Conservation (phyloP, 2,888 invertebrate species). For the Oligia fasciuncula region DNA sequence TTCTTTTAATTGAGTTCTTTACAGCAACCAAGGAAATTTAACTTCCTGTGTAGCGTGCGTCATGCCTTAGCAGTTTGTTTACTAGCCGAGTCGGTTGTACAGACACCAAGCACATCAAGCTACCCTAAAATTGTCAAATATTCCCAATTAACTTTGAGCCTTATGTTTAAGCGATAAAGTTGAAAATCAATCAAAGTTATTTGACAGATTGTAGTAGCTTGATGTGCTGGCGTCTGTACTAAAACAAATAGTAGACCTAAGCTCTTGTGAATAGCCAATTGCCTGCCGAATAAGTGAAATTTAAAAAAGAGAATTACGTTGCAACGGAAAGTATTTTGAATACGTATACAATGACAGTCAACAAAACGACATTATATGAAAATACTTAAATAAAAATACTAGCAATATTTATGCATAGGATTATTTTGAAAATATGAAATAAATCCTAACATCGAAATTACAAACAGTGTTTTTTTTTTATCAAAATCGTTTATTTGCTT, state of each 20-base stretch:
- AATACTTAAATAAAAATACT: background rate
- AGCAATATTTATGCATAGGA: background rate
- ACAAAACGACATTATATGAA: background rate
- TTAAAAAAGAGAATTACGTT: background rate
- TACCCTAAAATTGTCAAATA: too few relatives aligned
- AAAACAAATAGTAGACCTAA: conserved; percentile 29
- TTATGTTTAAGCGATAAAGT: too few relatives aligned
- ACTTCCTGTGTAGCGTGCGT: conserved; percentile 20
- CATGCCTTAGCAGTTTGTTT: conserved; percentile 17
- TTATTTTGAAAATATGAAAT: background rate
- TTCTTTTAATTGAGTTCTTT: conserved; percentile 51
- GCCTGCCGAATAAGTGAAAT: background rate
- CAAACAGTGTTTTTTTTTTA: background rate
- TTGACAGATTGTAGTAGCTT: too few relatives aligned
- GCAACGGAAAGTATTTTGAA: background rate
- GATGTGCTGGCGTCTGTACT: background rate
- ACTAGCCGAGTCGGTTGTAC: conserved; percentile 18
- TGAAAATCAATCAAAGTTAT: too few relatives aligned
- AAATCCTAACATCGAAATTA: background rate
- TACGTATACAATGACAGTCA: background rate
- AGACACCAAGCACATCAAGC: too few relatives aligned
- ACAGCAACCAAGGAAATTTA: conserved; percentile 31
- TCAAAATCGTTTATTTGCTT: too few relatives aligned
- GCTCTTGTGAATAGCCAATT: conserved; percentile 7
- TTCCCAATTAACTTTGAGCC: too few relatives aligned